Conservation (phyloP, 1,140 invertebrate genomes). For the Ceratosolen fusciceps region DNA sequence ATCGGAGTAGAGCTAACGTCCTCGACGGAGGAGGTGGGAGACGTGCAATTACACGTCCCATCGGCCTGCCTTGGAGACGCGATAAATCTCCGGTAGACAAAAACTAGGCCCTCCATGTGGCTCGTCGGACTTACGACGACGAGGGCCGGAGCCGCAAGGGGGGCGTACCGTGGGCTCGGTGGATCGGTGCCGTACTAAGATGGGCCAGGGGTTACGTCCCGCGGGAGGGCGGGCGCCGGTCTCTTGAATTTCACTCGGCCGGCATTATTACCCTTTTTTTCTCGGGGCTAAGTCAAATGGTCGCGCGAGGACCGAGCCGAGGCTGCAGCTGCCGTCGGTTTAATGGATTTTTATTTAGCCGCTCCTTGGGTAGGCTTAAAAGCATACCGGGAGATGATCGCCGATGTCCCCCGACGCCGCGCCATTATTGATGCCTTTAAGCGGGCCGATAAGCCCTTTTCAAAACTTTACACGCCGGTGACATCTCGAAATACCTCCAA, state of each 20-base stretch:
- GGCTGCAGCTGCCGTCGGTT: constrained; percentile 39
- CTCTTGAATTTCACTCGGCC: background rate
- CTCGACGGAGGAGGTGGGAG: background rate
- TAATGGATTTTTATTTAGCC: constrained; percentile 45
- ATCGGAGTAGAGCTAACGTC: background rate
- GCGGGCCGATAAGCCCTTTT: constrained; percentile 29
- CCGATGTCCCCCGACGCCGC: background rate
- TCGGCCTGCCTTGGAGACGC: constrained; percentile 49
- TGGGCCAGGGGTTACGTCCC: background rate
- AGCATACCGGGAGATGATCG: constrained; percentile 36
- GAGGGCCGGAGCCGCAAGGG: constrained; percentile 66
- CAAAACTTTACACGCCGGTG: background rate
- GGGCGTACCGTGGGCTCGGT: constrained; percentile 58
- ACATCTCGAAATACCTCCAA: background rate
- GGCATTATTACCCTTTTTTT: constrained; percentile 5
- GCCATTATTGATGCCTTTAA: constrained; percentile 31
- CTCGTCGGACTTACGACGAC: constrained; percentile 66
- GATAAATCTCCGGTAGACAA: constrained; percentile 63
- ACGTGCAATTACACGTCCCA: background rate
- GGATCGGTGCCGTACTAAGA: background rate
- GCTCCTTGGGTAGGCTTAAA: constrained; percentile 22
- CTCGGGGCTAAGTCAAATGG: constrained; percentile 42
- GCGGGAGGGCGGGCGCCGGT: background rate
- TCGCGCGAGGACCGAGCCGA: constrained; percentile 20
- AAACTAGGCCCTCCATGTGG: too few relatives aligned